Conservation (phyloP, 2,888 invertebrate genomes). For the Parnassius apollo region DNA sequence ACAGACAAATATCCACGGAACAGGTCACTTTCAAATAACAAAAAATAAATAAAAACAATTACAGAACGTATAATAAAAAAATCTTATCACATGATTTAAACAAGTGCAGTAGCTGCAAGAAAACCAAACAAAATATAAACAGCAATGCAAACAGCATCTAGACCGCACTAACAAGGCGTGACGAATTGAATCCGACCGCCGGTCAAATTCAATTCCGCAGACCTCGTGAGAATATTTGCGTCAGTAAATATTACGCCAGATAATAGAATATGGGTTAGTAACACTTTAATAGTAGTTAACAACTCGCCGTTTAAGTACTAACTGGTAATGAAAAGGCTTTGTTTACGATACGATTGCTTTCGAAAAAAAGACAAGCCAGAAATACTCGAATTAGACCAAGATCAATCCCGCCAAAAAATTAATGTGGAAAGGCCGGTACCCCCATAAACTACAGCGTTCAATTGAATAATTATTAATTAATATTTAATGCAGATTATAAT, state of each 20-base stretch:
- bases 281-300: conserved; percentile 28
- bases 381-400: conserved; percentile 13
- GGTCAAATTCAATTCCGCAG: conserved; percentile 47
- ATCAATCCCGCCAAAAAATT: not conserved
- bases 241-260: conserved; percentile 51
- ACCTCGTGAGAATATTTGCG: conserved; percentile 56
- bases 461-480: too few species aligned
- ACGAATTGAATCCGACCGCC: conserved; percentile 49
- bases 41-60: too few species aligned
- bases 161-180: conserved; percentile 46
- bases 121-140: conserved; percentile 12
- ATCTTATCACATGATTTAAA: too few species aligned
- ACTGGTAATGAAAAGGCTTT: conserved; percentile 29
- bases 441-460: too few species aligned
- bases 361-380: conserved; percentile 20
- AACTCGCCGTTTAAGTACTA: conserved; percentile 27
- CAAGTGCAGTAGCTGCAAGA: too few species aligned
- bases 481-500: too few species aligned
- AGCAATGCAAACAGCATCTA: conserved; percentile 21
- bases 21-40: too few species aligned
- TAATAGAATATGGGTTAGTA: conserved; percentile 52
- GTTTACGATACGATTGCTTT: conserved; percentile 22
- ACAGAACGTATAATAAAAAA: too few species aligned
- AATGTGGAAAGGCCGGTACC: too few species aligned
- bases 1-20: too few species aligned